Evolutionary conservation across 2,888 invertebrate species (phyloP), one percentile per base, ranked within the genome.

Genomic region (Tridacna crocea): DNA sequence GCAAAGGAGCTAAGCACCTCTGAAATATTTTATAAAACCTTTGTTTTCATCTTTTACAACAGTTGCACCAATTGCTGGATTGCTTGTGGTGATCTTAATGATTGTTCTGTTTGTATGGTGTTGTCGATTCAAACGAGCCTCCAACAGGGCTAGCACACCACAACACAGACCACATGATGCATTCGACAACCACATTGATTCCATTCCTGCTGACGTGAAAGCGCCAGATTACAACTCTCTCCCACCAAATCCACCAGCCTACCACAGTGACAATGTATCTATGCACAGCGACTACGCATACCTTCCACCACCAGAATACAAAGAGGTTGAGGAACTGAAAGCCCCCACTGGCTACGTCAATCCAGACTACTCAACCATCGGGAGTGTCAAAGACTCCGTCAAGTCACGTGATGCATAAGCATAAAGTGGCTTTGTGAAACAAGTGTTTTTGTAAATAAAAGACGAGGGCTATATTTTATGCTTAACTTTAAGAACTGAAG

Each of bases 131-230:
- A 27, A 51, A 19, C 70, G 70, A 3, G 48, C 70, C 13, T 12
- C 17, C 8, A 19, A 48, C 15, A 61, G 10, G 2, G 26, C 13
- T 61, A 13, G 61, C 26, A 3, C 55, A 1, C 55, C 55, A 15
- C 15, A 19, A 19, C 55, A 55, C 17, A 55, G 55, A 3, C 19
- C 51, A 15, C 70, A 51, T 70, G 70, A 48, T 27, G 48, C 60
- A 6, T 80, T 72, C n/a, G 74, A 80, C 26, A 80, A 61, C 51
- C 70, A 80, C 58, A 61, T 75, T 63, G 72, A 80, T 61, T 63
- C 72, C 13, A 70, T 80, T 13, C 72, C 72, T 22, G 63, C 46
- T 24, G 77, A 77, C 26, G 61, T 74, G 51, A 51, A 13, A 55
- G 70, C 27, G 24, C 66, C 63, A 24, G 75, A 36, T 75, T 75